phyloP scores from a whole-genome alignment of 2,888 invertebrate species.

The Melinaea marsaeus region DNA sequence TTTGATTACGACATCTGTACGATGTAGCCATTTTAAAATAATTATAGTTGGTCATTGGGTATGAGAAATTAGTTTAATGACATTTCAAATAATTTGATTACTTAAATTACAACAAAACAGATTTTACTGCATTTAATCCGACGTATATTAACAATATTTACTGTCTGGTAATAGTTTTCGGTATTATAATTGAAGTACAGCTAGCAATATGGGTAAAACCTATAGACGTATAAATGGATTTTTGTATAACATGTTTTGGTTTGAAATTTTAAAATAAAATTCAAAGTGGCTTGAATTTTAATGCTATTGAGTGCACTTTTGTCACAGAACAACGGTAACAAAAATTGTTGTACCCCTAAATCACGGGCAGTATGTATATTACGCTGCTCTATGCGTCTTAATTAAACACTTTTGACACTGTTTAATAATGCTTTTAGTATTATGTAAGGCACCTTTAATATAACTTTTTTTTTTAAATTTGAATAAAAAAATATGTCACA shows the following conservation, averaged over 20 bases:
- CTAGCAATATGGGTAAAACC: not conserved
- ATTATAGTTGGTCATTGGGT: too few species aligned
- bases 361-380: not conserved
- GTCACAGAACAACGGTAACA: not conserved
- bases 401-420: slow-evolving; percentile 18
- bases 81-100: too few species aligned
- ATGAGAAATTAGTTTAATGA: too few species aligned
- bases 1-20: not conserved
- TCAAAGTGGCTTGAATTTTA: slow-evolving; percentile 1
- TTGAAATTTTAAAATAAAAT: not conserved
- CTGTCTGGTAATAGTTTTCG: not conserved
- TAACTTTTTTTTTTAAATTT: too few species aligned
- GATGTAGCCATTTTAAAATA: not conserved
- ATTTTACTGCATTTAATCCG: too few species aligned
- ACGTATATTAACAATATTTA: too few species aligned
- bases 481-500: too few species aligned
- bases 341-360: not conserved
- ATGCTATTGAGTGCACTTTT: not conserved
- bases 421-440: slow-evolving; percentile 3
- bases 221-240: not conserved
- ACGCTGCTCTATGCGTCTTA: slow-evolving; percentile 23
- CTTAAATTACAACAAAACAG: too few species aligned
- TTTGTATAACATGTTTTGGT: not conserved
- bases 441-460: not conserved
- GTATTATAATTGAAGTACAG: not conserved